Base-by-base conservation (phyloP, 1,140 invertebrate species). In the Eueides isabella region DNA sequence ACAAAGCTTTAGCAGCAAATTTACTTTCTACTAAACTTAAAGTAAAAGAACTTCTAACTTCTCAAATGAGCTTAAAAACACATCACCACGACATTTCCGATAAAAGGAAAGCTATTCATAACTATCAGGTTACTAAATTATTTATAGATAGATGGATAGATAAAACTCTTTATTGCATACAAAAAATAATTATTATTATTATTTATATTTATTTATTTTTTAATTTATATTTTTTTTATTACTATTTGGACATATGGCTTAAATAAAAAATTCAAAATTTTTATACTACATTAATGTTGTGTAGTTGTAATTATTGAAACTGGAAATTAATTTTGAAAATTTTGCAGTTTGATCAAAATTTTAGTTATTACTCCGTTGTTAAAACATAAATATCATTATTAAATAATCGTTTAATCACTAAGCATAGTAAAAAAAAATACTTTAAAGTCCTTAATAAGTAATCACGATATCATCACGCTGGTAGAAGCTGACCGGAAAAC, bases 1-100 rank as follows among this genome's bases (percentile, higher is more conserved):
- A 88, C 70, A 92, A 90, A 65, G 89, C 90, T 5, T 72, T 93
- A 19, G 84, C 81, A 5, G 89, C 90, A 0, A 91, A 90, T 71
- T 73, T 93, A 62, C 72, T 92, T 16, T 71, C 80, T 5, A 90
- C 90, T 0, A 92, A 90, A 69, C 62, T 91, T 2, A 90, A 89
- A 72, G 44, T 92, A 6, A 92, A 92, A 66, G 89, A 92, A 44
- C 65, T 92, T 6, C 5, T 91, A 14, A 73, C 79, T 1, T 83
- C 84, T 38, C 82, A 85, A 3, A 48, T 78, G 6, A 48, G 71
- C 0, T 16, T 83, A 7, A 85, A 86, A 69, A 86, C 85, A 68
- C 85, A 87, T 76, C 82, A 85, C n/a, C 80, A 87, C 38, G 73
- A 77, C 12, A 67, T 79, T 19, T 63, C 71, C 19, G 82, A 89